These are phyloP conservation scores for Heliconius hortense DNA, from an alignment of 2,888 invertebrate species.

Conservation along the genomic window DNA sequence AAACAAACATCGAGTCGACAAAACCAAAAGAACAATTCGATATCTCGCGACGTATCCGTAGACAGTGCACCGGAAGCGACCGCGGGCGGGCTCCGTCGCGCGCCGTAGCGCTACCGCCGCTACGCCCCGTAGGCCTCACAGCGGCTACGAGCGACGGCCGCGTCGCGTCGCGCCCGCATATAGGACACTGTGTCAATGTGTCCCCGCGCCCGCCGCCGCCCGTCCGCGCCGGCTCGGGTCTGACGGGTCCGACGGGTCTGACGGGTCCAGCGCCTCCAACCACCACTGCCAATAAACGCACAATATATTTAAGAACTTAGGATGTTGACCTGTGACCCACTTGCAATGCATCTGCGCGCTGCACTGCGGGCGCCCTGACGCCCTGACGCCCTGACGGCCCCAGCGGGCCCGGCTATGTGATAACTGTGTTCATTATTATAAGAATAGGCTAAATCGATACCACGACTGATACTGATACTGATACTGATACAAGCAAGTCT, in stretches of 20 bases:
- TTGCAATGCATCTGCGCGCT: slow-evolving; percentile 69
- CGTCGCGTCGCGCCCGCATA: slow-evolving; percentile 59
- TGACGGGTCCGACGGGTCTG: neutral
- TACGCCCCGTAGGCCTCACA: slow-evolving; percentile 77
- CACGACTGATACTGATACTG: slow-evolving; percentile 60
- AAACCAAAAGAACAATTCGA: slow-evolving; percentile 23
- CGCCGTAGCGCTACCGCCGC: slow-evolving; percentile 72
- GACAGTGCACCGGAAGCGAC: slow-evolving; percentile 66
- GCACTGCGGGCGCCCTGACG: slow-evolving; percentile 55
- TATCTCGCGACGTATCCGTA: slow-evolving; percentile 54
- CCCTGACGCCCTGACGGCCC: slow-evolving; percentile 47
- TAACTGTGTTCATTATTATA: slow-evolving; percentile 75
- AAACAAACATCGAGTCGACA: neutral
- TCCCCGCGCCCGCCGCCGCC: slow-evolving; percentile 45
- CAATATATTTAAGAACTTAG: slow-evolving; percentile 52
- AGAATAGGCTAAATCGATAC: slow-evolving; percentile 55
- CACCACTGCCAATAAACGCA: slow-evolving; percentile 63
- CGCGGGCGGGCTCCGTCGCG: slow-evolving; percentile 57
- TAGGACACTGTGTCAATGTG: slow-evolving; percentile 72
- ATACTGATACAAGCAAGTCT: slow-evolving; percentile 55
- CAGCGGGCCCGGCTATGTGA: slow-evolving; percentile 60
- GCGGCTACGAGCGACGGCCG: slow-evolving; percentile 68
- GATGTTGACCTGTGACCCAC: slow-evolving; percentile 73
- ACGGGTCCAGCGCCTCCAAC: slow-evolving; percentile 51
- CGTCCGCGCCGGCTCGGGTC: neutral